Conservation (phyloP, 2,797 vertebrate species). For the Eulemur rubriventer region DNA sequence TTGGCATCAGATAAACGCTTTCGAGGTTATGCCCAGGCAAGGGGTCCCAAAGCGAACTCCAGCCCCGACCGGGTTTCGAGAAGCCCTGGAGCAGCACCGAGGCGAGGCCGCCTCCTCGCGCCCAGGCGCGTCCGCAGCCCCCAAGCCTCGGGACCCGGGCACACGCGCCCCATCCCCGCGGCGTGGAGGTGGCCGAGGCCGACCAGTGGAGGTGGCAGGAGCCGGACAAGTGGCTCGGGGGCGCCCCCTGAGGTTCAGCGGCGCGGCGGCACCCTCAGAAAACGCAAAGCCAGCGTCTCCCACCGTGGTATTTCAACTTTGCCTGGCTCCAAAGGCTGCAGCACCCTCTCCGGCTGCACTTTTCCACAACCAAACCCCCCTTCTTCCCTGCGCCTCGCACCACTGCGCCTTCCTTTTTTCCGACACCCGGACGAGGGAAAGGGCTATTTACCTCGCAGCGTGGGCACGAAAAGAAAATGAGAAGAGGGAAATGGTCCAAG, state of each 20-base stretch:
- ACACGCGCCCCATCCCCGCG: not conserved
- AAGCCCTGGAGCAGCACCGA: not conserved
- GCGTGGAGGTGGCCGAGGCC: not conserved
- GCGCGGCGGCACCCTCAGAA: slow-evolving; percentile 1
- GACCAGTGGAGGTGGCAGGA: not conserved
- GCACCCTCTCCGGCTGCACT: not conserved
- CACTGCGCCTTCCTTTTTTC: not conserved
- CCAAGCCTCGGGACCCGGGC: not conserved
- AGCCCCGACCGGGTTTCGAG: not conserved
- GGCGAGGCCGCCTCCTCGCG: not conserved
- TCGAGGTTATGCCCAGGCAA: not conserved
- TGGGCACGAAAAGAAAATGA: not conserved
- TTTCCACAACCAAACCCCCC: not conserved
- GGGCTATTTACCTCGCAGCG: not conserved
- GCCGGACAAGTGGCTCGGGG: slow-evolving; percentile 64
- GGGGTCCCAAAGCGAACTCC: not conserved
- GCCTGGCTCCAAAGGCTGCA: not conserved
- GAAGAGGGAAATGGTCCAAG: not conserved
- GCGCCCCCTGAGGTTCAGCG: slow-evolving; percentile 80
- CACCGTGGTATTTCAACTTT: slow-evolving; percentile 76
- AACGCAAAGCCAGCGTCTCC: not conserved
- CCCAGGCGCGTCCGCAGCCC: not conserved
- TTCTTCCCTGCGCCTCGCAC: not conserved
- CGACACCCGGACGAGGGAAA: not conserved
- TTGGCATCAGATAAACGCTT: not conserved